Evolutionary conservation across 2,888 invertebrate genomes (phyloP).

Genomic region (Agriopis leucophaearia): DNA sequence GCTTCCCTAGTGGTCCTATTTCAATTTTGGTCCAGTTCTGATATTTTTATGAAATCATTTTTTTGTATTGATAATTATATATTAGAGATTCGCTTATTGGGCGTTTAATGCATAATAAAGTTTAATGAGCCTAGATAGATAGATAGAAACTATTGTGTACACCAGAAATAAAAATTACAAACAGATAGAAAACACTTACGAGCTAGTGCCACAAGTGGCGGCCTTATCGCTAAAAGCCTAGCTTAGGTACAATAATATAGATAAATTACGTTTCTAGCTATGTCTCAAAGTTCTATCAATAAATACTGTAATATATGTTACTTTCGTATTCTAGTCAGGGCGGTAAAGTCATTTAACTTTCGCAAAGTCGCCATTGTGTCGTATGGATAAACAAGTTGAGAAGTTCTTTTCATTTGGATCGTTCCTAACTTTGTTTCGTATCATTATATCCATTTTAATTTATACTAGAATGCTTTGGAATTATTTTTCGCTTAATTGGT

Average conservation of each 20-base stretch:
- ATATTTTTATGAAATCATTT: too few relatives aligned
- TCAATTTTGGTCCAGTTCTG: too few relatives aligned
- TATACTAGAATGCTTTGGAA: not conserved
- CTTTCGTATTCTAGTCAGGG: conserved; percentile 12
- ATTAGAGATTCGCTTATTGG: too few relatives aligned
- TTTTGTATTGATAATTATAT: too few relatives aligned
- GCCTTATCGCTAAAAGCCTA: too few relatives aligned
- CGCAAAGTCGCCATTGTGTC: conserved; percentile 9
- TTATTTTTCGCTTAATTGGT: not conserved
- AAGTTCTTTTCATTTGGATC: conserved; percentile 16
- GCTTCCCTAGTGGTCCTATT: too few relatives aligned
- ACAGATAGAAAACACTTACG: too few relatives aligned
- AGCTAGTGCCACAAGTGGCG: too few relatives aligned
- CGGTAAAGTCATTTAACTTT: conserved; percentile 21
- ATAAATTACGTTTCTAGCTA: conserved; percentile 2
- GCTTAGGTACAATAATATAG: not conserved
- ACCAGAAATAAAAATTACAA: too few relatives aligned
- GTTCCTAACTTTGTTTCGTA: not conserved
- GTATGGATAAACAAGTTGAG: conserved; percentile 16
- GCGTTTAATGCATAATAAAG: too few relatives aligned
- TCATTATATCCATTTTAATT: conserved; percentile 5
- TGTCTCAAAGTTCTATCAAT: conserved; percentile 12
- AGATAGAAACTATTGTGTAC: too few relatives aligned
- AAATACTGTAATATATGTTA: not conserved
- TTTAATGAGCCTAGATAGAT: too few relatives aligned